Evolutionary conservation across 1,140 invertebrate species (phyloP), one percentile per base, ranked within the genome.

Genomic region (Nebria ingens): DNA sequence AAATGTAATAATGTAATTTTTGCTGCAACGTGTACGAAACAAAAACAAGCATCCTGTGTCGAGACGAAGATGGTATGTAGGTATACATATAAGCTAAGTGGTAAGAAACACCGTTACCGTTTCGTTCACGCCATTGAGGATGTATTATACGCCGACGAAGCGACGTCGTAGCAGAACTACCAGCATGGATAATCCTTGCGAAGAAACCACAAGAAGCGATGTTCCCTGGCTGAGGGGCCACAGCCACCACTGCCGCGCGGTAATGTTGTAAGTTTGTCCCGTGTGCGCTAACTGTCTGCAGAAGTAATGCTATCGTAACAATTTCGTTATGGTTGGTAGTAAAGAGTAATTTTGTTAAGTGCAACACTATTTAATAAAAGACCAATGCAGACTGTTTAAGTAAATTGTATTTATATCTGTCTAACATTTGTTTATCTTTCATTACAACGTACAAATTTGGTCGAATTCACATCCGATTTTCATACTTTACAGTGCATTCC

Each of bases 331-430:
- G 40, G 40, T 45, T 29, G 25, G 25, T 13, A 29, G 25, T 29
- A 45, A 17, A 45, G 9, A 12, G 40, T 45, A 45, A 45, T 45
- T 45, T 45, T 17, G 40, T 45, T 45, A 45, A 45, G 40, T 45
- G 40, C 40, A 45, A 45, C 40, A 45, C 40, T 45, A 45, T 45
- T 45, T 45, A 45, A 45, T 45, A 45, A 45, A 45, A 45, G 40
- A 45, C 40, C 40, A 45, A 17, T 12, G 15, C 40, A 45, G 17
- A 17, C 40, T 45, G 15, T 17, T 45, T 17, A 17, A 45, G 40
- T 45, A 6, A 45, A 12, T 45, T 45, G 40, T 12, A 45, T 45
- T 9, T 12, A 45, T 17, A 9, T 45, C 9, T 17, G 40, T 17
- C 40, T 45, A 45, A 17, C 17, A 12, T 45, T 45, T 45, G 3